Evolutionary conservation across 2,797 vertebrate genomes (phyloP), one percentile per base, ranked within the genome.

Genomic region (Parambassis ranga): DNA sequence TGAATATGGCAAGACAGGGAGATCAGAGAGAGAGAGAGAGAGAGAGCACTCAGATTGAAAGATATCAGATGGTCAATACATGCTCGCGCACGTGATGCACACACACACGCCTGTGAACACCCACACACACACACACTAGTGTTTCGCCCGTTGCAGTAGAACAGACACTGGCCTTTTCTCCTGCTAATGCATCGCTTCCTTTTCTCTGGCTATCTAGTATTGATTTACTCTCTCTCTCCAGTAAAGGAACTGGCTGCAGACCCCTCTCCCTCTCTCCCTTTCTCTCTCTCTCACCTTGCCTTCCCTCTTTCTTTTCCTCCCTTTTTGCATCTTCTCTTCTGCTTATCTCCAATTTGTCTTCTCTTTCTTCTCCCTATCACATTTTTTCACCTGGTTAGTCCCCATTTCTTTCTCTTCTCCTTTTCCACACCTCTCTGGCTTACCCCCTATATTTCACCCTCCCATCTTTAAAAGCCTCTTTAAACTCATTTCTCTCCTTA

Each of bases 151-250:
- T 65, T 84, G 76, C 71, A 77, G 49, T 51, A 46, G 33, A 65
- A 69, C 53, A 74, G 53, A 66, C 68, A 60, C 52, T 68, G 69
- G 80, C 67, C 65, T 85, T 87, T 85, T 84, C 77, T 85, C 65
- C 78, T 71, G 65, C 83, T 90, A 91, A 90, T 91, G 88, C 83
- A 81, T 87, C 70, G 37, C 83, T 85, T 89, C 82, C 85, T 81
- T 71, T 84, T 83, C 81, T 74, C 63, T 73, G 63, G 51, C 75
- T 68, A 73, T 83, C 59, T 66, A 47, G 43, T 91, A 91, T 90
- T 81, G 90, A 90, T 88, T 87, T 79, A 50, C 48, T 59, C 59
- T 50, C 48, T 67, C 55, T 20, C 48, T 68, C 43, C 39, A 16
- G 47, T 66, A 41, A 64, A 72, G 50, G 42, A 61, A 33, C 31